Evolutionary conservation across 2,888 invertebrate species (phyloP), one percentile per base, ranked within the genome.

Genomic region (Cheilosia grossa): DNA sequence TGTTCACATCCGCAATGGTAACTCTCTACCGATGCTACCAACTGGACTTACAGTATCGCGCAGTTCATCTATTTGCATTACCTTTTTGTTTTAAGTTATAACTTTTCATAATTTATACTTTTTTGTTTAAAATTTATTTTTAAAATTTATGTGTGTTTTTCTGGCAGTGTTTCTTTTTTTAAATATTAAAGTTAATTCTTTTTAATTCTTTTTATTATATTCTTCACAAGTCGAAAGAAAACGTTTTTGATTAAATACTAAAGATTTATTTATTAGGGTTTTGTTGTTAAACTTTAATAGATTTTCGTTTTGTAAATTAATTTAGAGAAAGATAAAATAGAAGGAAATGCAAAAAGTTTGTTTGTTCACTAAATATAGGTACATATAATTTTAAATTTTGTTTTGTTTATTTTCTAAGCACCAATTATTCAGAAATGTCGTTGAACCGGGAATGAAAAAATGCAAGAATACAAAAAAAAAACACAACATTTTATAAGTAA

Each of bases 341-440:
- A 37, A 61, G 44, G 40, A 53, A 78, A 72, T 79, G 40, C 56
- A 66, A 74, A 30, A 69, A 47, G 21, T 69, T 59, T 24, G 13
- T 59, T 51, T 7, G 33, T 49, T 47, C 24, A 24, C 24, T 61
- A 49, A 27, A 58, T 40, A 54, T 77, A n/a, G n/a, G n/a, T n/a
- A 58, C 33, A 49, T 56, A 44, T 33, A 21, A 64, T 80, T 66
- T 72, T 66, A 30, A 40, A 27, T 59, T 58, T 19, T 37, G 30
- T 67, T 64, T 27, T 47, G 37, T 44, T 66, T 56, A n/a, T 70
- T 59, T 63, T 67, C 53, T 85, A 75, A 85, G 85, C 85, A 85
- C 85, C 85, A 85, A 85, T 81, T 85, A 81, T 85, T 85, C 85
- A 85, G 85, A 85, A 85, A 75, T 79, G 64, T 79, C 79, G 64